Evolutionary conservation across 1,140 invertebrate genomes (phyloP), one percentile per base, ranked within the genome.

Genomic region (Pantala flavescens): DNA sequence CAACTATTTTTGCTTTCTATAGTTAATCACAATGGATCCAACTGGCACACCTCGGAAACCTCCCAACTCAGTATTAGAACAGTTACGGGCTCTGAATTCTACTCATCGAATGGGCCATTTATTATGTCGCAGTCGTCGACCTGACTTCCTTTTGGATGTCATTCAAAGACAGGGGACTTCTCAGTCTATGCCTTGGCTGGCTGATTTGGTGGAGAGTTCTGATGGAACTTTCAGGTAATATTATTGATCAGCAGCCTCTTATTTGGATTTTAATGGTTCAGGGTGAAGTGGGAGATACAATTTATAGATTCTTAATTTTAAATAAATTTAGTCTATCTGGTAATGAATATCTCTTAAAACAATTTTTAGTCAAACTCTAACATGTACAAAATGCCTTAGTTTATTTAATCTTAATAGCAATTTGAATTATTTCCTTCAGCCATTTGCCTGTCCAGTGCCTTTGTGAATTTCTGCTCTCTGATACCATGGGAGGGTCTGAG

Each of bases 121-220:
- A 78, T 84, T 98, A 74, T 98, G 96, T 82, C 86, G 92, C 23
- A 94, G 91, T 76, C 85, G 96, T 21, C 90, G 93, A 80, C 96
- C 96, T 0, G 96, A 98, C 82, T 93, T 98, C 79, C 85, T 98
- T 14, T 83, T 98, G 72, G 94, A 97, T 80, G 94, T 98, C 71
- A 97, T 98, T 80, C 92, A 96, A 77, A 83, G 93, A 74, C 79
- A 87, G 81, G 86, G 86, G 76, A 91, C 93, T 14, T 91, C 90
- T 23, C 93, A 94, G 76, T 93, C 96, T 23, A 97, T 98, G 95
- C 95, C 96, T 7, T 98, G 96, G 96, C 84, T 99, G 49, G 94
- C 95, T 16, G 95, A 97, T 81, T 83, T 99, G 42, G 93, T 99
- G 16, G 92, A 96, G 77, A 95, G 92, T 77, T 94, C 92, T 78